These are phyloP conservation scores for Neopipo cinnamomea DNA, from an alignment of 2,113 vertebrate genomes.

Conservation along the genomic window DNA sequence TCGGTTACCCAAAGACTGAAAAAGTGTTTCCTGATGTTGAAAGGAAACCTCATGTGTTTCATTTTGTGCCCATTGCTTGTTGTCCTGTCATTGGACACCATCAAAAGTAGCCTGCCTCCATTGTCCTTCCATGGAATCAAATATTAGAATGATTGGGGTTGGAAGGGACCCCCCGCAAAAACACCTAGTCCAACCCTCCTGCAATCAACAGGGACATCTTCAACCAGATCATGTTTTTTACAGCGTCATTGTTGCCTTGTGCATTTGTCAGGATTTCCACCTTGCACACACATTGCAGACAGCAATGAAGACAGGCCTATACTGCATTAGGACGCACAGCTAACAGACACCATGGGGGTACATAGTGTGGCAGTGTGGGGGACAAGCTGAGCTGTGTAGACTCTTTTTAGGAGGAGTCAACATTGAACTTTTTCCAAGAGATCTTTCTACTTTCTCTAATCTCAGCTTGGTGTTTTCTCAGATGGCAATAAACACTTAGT, in stretches of 20 bases:
- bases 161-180: background rate
- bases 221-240: background rate
- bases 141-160: background rate
- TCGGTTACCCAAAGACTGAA: background rate
- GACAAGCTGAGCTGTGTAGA: background rate
- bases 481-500: background rate
- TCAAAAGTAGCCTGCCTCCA: background rate
- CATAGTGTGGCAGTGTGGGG: background rate
- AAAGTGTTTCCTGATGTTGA: background rate
- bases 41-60: background rate
- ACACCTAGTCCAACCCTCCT: background rate
- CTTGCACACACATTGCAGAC: background rate
- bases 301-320: background rate
- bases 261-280: background rate
- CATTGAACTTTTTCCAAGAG: background rate
- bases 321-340: background rate
- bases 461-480: background rate
- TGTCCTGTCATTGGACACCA: rapidly evolving
- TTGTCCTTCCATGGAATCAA: rapidly evolving
- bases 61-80: background rate
- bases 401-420: background rate
- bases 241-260: background rate
- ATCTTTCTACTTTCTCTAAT: background rate
- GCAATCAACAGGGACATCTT: background rate
- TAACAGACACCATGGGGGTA: background rate